Percentiles rank a stretch among this genome's conserved stretches.
Evolutionary conservation across 2,797 vertebrate species (phyloP).

Genomic region (Syncerus caffer): DNA sequence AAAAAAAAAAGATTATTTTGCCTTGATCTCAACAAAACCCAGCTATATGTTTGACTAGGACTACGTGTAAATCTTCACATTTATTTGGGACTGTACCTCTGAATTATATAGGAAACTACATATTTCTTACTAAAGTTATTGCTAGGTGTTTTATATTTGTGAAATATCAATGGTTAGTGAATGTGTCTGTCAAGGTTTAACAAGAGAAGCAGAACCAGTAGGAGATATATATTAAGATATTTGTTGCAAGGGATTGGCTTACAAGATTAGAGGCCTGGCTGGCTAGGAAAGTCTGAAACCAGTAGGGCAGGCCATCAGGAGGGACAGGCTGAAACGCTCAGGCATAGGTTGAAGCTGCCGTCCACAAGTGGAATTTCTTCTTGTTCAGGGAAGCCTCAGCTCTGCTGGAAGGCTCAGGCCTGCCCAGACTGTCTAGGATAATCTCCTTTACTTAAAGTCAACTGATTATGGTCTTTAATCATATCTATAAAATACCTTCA

Average conservation of each 20-base stretch:
- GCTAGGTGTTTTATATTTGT: neutral
- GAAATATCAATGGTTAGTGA: neutral
- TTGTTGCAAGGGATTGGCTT: neutral
- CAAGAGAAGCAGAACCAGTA: neutral
- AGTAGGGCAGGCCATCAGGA: neutral
- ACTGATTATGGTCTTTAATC: neutral
- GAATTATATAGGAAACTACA: neutral
- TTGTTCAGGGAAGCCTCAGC: neutral
- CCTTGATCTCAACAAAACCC: neutral
- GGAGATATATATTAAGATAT: neutral
- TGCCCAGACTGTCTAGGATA: neutral
- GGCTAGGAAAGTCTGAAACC: neutral
- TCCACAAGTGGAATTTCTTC: neutral
- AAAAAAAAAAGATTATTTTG: neutral
- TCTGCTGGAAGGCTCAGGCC: neutral
- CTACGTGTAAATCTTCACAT: neutral
- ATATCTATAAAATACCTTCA: neutral
- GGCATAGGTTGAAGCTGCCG: neutral
- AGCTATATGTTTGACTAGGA: neutral
- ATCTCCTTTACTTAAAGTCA: neutral
- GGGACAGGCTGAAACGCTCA: neutral
- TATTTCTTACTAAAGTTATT: neutral
- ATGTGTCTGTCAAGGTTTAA: neutral
- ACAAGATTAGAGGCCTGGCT: neutral
- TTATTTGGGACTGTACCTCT: neutral